These are phyloP conservation scores for Melanotaenia duboulayi DNA, from an alignment of 2,113 vertebrate genomes.

Conservation along the genomic window DNA sequence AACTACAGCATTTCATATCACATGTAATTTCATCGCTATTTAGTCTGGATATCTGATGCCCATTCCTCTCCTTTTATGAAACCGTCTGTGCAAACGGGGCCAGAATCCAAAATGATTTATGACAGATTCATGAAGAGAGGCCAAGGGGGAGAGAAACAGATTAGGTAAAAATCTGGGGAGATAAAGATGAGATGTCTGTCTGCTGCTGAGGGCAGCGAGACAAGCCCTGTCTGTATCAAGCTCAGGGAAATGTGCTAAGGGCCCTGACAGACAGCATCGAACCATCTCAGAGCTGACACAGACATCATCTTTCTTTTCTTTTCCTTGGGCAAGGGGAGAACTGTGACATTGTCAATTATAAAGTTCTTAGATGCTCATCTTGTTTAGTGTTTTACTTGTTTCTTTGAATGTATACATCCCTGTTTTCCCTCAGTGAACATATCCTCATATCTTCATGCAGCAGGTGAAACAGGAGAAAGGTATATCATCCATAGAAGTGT, in stretches of 20 bases:
- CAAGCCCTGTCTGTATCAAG: conserved; percentile 79
- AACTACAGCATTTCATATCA: conserved; percentile 79
- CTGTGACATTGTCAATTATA: conserved; percentile 76
- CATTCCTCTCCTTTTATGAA: conserved; percentile 79
- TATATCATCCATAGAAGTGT: conserved; percentile 46
- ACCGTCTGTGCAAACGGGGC: conserved; percentile 77
- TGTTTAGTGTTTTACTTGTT: conserved; percentile 55
- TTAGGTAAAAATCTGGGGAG: conserved; percentile 84
- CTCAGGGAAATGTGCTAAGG: conserved; percentile 75
- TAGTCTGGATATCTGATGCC: conserved; percentile 76
- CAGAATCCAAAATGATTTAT: conserved; percentile 84
- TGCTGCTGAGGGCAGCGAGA: conserved; percentile 80
- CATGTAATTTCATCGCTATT: conserved; percentile 77
- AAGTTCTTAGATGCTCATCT: conserved; percentile 62
- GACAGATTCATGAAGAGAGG: conserved; percentile 83
- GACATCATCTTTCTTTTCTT: conserved; percentile 76
- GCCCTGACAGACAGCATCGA: conserved; percentile 79
- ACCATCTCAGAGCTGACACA: conserved; percentile 77
- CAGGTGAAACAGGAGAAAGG: conserved; percentile 43
- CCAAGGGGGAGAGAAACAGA: conserved; percentile 81
- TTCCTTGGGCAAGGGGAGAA: conserved; percentile 71
- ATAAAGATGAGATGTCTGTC: conserved; percentile 84
- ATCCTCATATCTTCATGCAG: conserved; percentile 36
- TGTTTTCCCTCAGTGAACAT: conserved; percentile 51
- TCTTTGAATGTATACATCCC: conserved; percentile 39